Evolutionary conservation across 2,888 invertebrate species (phyloP).

Genomic region (Heliconius erato): DNA sequence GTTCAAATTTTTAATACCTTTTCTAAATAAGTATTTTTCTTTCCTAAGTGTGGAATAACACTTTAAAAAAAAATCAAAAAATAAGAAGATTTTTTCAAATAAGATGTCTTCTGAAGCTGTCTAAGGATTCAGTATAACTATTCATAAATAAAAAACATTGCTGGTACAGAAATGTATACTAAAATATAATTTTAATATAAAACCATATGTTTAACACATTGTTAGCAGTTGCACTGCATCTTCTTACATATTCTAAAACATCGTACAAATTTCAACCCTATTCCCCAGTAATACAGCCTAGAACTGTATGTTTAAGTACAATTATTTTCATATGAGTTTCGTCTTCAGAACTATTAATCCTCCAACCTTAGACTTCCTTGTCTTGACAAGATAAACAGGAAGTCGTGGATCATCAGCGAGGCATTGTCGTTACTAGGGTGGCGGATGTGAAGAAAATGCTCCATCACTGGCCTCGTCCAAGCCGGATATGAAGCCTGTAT

Average conservation of each 20-base stretch:
- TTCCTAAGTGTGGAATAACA: no score
- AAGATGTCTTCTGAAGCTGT: no score
- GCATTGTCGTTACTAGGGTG: constrained; percentile 56
- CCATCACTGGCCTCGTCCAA: constrained; percentile 58
- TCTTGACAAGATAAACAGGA: constrained; percentile 55
- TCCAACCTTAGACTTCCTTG: constrained; percentile 50
- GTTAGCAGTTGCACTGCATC: constrained; percentile 22
- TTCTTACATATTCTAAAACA: neutral
- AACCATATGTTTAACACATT: constrained; percentile 32
- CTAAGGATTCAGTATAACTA: no score
- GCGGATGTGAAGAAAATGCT: constrained; percentile 59
- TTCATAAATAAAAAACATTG: neutral
- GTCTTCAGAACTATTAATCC: constrained; percentile 53
- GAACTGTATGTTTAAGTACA: neutral
- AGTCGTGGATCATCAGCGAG: constrained; percentile 59
- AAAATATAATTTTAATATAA: constrained; percentile 2
- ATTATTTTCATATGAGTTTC: constrained; percentile 35
- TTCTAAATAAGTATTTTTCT: no score
- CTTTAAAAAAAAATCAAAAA: no score
- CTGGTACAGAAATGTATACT: neutral
- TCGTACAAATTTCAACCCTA: neutral
- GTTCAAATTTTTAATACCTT: no score
- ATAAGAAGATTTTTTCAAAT: no score
- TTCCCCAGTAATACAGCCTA: neutral
- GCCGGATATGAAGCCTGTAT: constrained; percentile 60